These are phyloP conservation scores for Carassius gibelio DNA, from an alignment of 2,113 vertebrate species.

Conservation along the genomic window DNA sequence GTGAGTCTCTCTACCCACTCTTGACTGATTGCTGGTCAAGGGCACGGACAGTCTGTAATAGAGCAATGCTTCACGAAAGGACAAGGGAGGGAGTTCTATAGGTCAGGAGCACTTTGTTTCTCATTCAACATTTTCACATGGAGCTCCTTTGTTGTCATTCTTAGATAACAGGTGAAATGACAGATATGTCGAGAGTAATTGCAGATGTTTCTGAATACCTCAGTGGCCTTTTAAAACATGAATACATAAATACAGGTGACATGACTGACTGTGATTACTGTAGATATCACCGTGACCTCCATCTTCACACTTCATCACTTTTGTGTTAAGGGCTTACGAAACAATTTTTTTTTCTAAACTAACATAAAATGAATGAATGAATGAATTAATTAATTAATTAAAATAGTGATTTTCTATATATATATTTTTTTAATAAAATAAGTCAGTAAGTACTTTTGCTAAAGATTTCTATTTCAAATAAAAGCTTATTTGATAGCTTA, in stretches of 20 bases:
- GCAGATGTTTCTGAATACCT: background rate
- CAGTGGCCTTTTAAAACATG: background rate
- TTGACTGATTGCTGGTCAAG: constrained; percentile 39
- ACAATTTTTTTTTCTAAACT: background rate
- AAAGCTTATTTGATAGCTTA: too few relatives aligned
- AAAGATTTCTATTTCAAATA: too few relatives aligned
- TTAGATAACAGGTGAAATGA: background rate
- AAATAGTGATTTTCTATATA: too few relatives aligned
- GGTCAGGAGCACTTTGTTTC: constrained; percentile 4
- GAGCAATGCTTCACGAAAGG: constrained; percentile 18
- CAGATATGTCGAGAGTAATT: background rate
- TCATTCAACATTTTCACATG: background rate
- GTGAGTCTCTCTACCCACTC: background rate
- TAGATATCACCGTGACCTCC: background rate
- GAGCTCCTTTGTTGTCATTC: background rate
- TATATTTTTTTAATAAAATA: too few relatives aligned
- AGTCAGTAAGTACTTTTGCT: too few relatives aligned
- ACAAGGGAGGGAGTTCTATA: background rate
- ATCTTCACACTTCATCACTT: background rate
- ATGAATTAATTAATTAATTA: too few relatives aligned
- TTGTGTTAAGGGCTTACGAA: background rate
- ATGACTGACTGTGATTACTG: background rate
- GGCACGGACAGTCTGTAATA: constrained; percentile 25
- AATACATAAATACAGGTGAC: background rate
- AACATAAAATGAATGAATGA: background rate